These are phyloP conservation scores for Nyctibius bracteatus DNA, from an alignment of 2,113 vertebrate genomes.

Conservation along the genomic window DNA sequence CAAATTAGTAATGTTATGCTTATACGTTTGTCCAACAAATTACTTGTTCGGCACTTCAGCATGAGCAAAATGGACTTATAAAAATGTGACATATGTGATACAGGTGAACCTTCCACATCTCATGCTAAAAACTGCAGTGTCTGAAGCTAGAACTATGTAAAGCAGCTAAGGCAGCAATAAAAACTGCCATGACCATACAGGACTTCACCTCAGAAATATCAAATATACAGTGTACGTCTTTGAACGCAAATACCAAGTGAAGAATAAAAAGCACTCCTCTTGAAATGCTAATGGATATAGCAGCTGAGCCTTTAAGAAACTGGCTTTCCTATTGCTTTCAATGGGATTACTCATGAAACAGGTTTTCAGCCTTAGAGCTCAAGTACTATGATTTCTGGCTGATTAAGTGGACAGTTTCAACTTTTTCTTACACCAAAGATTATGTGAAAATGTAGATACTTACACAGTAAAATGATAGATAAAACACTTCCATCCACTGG, in stretches of 20 bases:
- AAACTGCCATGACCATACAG: background rate
- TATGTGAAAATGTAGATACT: conserved; percentile 66
- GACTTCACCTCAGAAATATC: background rate
- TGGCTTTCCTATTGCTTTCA: background rate
- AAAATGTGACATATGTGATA: background rate
- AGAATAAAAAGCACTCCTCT: background rate
- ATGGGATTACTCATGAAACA: background rate
- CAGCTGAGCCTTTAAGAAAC: background rate
- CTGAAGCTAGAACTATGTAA: background rate
- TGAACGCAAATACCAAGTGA: background rate
- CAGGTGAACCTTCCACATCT: background rate
- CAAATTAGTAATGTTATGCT: background rate
- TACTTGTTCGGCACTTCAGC: background rate
- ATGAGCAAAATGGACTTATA: background rate
- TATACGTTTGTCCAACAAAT: background rate
- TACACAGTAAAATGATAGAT: conserved; percentile 90
- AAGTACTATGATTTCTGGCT: background rate
- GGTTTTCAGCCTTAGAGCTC: background rate
- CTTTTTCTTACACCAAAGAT: background rate
- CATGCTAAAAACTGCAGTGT: background rate
- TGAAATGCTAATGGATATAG: background rate
- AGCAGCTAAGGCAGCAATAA: background rate
- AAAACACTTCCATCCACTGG: conserved; percentile 86
- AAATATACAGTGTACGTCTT: background rate
- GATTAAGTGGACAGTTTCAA: background rate